These are phyloP conservation scores for Mellilla xanthometata DNA, from an alignment of 2,888 invertebrate genomes.

Conservation along the genomic window DNA sequence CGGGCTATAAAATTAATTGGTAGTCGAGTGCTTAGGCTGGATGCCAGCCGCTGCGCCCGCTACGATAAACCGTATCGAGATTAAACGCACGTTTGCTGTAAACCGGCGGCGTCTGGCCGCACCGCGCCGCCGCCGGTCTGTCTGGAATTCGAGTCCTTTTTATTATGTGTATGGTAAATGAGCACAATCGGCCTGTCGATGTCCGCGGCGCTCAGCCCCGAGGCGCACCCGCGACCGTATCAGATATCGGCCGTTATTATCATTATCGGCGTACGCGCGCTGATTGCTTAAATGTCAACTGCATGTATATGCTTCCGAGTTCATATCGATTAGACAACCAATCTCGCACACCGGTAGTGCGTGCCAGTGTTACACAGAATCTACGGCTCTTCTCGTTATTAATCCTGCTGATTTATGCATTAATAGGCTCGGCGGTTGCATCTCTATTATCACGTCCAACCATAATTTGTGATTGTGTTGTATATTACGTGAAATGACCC, in stretches of 20 bases:
- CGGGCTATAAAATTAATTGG: constrained; percentile 44
- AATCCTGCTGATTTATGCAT: constrained; percentile 48
- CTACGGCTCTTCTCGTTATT: constrained; percentile 41
- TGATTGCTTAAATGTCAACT: constrained; percentile 39
- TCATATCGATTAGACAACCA: constrained; percentile 42
- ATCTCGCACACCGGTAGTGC: constrained; percentile 34
- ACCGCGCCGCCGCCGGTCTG: constrained; percentile 49
- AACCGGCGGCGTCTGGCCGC: constrained; percentile 30
- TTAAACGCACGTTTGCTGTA: constrained; percentile 45
- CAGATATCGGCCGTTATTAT: constrained; percentile 28
- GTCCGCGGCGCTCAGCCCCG: constrained; percentile 1
- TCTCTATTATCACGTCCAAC: constrained; percentile 5
- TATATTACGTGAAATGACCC: constrained; percentile 16
- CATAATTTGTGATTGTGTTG: no score
- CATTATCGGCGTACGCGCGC: constrained; percentile 27
- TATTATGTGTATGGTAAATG: constrained; percentile 42
- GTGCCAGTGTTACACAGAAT: constrained; percentile 37
- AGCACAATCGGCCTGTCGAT: constrained; percentile 32
- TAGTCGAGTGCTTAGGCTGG: constrained; percentile 42
- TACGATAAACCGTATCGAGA: constrained; percentile 42
- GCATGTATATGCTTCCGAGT: constrained; percentile 33
- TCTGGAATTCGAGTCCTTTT: constrained; percentile 58
- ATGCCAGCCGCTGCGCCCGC: constrained; percentile 43
- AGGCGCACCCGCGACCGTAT: constrained; percentile 1
- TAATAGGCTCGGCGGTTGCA: constrained; percentile 25